A percentile compares a stretch with the other conserved stretches of the same genome.
Conservation (phyloP, 2,113 vertebrate genomes). For the Notothenia rossii region DNA sequence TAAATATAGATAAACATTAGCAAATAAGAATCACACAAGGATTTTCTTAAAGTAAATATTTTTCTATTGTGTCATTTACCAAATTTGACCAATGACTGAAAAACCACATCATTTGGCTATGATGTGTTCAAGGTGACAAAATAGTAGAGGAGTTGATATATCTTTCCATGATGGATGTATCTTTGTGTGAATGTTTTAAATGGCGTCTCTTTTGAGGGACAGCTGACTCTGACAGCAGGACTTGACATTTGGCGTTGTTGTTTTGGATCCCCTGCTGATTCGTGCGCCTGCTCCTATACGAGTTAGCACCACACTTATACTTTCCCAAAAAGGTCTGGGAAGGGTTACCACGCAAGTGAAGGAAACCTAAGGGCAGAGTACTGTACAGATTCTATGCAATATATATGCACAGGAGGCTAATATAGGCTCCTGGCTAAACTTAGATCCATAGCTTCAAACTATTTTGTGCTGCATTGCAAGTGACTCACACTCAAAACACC, state of each 20-base stretch:
- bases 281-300: neutral
- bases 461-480: constrained; percentile 40
- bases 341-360: constrained; percentile 1
- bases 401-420: constrained; percentile 38
- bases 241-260: neutral
- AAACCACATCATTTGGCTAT: neutral
- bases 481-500: constrained; percentile 18
- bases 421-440: constrained; percentile 58
- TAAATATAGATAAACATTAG: no score
- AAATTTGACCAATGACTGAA: neutral
- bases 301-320: neutral
- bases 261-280: neutral
- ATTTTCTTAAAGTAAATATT: no score
- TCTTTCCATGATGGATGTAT: neutral
- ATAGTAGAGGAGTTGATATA: neutral
- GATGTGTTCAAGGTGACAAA: neutral
- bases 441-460: constrained; percentile 55
- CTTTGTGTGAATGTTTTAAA: neutral
- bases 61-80: neutral
- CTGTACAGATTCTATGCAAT: constrained; percentile 5
- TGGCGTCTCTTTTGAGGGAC: neutral
- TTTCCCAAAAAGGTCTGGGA: neutral
- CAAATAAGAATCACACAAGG: no score
- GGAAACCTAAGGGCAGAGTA: constrained; percentile 15
- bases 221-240: neutral